Evolutionary conservation across 1,140 invertebrate species (phyloP), one percentile per base, ranked within the genome.

Genomic region (Camponotus vicinus): DNA sequence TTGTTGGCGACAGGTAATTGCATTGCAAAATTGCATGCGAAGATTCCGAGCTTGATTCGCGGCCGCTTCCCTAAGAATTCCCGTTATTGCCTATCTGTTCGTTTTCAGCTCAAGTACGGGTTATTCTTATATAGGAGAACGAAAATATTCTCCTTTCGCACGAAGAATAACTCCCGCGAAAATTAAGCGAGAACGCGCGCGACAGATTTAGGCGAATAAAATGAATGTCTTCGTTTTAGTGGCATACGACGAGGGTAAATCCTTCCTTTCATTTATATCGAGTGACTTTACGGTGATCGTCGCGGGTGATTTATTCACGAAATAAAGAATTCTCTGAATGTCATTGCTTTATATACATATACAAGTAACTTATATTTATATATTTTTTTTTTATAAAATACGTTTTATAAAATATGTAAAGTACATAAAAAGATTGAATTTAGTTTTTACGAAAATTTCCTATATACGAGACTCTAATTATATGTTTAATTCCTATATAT

Each of bases 11-110:
- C 80, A 86, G 85, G 82, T 90, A 87, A 89, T 89, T 90, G 88
- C 88, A 88, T 87, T 90, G 89, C 85, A 90, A 90, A 89, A 89
- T 89, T 80, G 83, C 69, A 70, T 70, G 73, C 83, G 57, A 88
- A 86, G 63, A 70, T 80, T 76, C 79, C 57, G 71, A 71, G 75
- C 42, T 89, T 75, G 86, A 79, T 75, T 42, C 78, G 32, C n/a
- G 77, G 27, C n/a, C 13, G 57, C 15, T n/a, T 42, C 73, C 13
- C 37, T 9, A 27, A 59, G 84, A 88, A 86, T 86, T 61, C 67
- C 40, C 59, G 34, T 67, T 52, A 75, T 82, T 57, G 32, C 34
- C 34, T 55, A 75, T 21, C 64, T 76, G 77, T 80, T 21, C 70
- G 27, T 83, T 75, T 66, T 64, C 45, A 52, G 13, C 42, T 40